Conservation (phyloP, 2,113 vertebrate species). For the Bufo gargarizans region DNA sequence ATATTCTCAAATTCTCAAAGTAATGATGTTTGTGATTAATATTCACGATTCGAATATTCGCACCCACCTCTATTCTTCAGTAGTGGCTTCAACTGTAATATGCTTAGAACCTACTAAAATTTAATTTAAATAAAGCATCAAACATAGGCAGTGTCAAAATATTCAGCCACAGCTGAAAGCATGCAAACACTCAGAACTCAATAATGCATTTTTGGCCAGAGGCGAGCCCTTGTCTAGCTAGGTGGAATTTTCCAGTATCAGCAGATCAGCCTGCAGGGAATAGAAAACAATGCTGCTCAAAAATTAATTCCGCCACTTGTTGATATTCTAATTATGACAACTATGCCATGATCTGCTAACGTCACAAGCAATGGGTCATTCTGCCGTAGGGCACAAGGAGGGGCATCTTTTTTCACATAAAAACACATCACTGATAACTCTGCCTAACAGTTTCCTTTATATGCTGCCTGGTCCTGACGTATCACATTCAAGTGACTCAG, state of each 20-base stretch:
- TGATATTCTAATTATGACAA: constrained; percentile 39
- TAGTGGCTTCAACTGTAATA: background rate
- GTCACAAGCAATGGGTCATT: constrained; percentile 11
- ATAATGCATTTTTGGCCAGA: constrained; percentile 28
- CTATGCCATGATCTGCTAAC: constrained; percentile 7
- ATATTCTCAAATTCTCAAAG: too few species aligned
- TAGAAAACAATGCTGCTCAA: constrained; percentile 49
- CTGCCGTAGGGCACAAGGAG: constrained; percentile 26
- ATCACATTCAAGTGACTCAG: background rate
- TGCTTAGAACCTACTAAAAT: background rate
- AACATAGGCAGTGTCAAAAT: background rate
- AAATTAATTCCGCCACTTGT: constrained; percentile 39
- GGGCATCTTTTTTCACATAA: constrained; percentile 27
- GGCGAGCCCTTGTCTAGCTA: background rate
- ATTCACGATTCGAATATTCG: too few species aligned
- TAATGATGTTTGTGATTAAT: too few species aligned
- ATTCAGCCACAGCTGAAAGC: background rate
- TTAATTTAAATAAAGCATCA: background rate
- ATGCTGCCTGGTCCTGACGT: background rate
- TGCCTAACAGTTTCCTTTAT: background rate
- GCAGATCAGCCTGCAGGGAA: constrained; percentile 32
- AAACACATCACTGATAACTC: constrained; percentile 1
- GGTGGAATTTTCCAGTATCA: constrained; percentile 41
- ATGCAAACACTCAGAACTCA: background rate
- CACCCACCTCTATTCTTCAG: background rate